Conservation (phyloP, 2,888 invertebrate genomes). For the Sinodicranocentrus sp. region DNA sequence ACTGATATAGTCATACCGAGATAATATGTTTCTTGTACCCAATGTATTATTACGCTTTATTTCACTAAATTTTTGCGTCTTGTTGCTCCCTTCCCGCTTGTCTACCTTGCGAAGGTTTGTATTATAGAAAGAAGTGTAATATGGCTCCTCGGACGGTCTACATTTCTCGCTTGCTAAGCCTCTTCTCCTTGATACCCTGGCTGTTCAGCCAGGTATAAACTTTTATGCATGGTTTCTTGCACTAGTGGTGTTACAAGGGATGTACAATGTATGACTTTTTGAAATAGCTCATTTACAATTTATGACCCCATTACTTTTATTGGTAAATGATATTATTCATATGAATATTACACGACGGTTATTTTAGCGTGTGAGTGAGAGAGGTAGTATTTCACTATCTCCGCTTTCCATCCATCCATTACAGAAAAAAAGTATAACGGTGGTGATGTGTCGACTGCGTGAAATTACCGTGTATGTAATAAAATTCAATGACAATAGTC, state of each 20-base stretch:
- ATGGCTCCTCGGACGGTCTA: too few relatives aligned
- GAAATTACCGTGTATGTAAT: slow-evolving; percentile 26
- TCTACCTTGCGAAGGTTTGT: too few relatives aligned
- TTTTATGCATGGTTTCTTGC: background rate
- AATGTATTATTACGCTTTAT: slow-evolving; percentile 49
- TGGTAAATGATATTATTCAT: slow-evolving; percentile 63
- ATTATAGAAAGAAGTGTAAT: too few relatives aligned
- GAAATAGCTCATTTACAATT: slow-evolving; percentile 66
- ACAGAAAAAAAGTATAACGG: background rate
- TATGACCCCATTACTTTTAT: slow-evolving; percentile 62
- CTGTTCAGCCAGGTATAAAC: slow-evolving; percentile 18
- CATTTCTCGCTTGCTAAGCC: too few relatives aligned
- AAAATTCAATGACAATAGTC: slow-evolving; percentile 35
- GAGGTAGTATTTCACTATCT: background rate
- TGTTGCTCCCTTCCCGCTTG: slow-evolving; percentile 3
- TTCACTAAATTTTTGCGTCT: slow-evolving; percentile 38
- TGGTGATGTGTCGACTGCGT: slow-evolving; percentile 38
- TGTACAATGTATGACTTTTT: slow-evolving; percentile 59
- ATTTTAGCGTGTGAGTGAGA: slow-evolving; percentile 14
- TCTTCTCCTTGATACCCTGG: too few relatives aligned
- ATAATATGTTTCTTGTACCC: background rate
- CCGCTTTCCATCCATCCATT: slow-evolving; percentile 12
- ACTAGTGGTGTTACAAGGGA: background rate
- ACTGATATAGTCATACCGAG: slow-evolving; percentile 21
- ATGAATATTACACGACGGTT: slow-evolving; percentile 41